Base-by-base conservation (phyloP, 2,888 invertebrate species). In the Chamaedrilus cognettii region DNA sequence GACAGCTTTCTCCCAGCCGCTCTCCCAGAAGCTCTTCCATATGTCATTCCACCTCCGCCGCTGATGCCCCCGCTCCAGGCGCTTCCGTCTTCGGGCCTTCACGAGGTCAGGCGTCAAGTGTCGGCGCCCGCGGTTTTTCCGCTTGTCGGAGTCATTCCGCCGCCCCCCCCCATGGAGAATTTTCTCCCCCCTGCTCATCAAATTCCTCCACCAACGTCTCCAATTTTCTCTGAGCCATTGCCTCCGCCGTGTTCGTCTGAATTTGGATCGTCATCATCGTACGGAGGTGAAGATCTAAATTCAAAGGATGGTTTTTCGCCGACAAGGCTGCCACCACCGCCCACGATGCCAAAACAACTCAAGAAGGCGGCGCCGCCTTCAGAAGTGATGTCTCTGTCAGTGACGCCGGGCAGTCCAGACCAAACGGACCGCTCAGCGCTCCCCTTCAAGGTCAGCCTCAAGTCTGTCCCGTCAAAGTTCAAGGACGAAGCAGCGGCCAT, bases 281-380 rank as follows among this genome's bases (percentile, higher is more conserved):
- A 26, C 7, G 34, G 23, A 28, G 60, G 42, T 19, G 7, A 11
- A 19, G 42, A 42, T 42, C 11, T 19, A 23, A 7, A 7, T 15
- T 19, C 26, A 26, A 52, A 52, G 11, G 26, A 23, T 23, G 19
- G 31, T 33, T 50, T 34, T 4, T 62, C 62, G 19, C 62, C 62
- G 2, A 51, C 52, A 1, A 62, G 31, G 33, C 52, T 62, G n/a
- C 62, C 62, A 3, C 62, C 62, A 28, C 62, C 62, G 49, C 62
- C 62, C 31, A 51, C 51, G 11, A 23, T 62, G 28, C 62, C 62
- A 1, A 62, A 62, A 31, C 60, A 2, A 33, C 7, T 11, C 19
- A 62, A 62, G 49, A 62, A 62, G 51, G 19, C 28, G 0, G 19
- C 50, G 42, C 26, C 34, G 1, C 42, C 60, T 28, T 33, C 35